Evolutionary conservation across 1,140 invertebrate genomes (phyloP), one percentile per base, ranked within the genome.

Genomic region (Listronotus bonariensis): DNA sequence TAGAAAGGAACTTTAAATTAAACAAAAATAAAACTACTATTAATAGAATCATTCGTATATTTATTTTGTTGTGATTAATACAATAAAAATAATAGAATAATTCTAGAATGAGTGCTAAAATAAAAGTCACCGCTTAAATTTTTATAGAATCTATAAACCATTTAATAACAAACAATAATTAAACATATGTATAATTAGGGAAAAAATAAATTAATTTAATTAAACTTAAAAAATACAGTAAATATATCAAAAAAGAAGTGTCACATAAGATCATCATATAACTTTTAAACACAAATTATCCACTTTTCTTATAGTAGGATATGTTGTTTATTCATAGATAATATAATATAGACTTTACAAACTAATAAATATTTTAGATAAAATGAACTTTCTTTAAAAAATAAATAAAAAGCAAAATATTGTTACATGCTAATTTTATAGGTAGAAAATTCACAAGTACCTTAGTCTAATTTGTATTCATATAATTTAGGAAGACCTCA

Each of bases 391-490:
- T 49, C 57, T 34, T 53, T 43, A 53, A 45, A 48, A 52, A 15
- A 54, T 17, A 59, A 32, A 41, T 38, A 45, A 40, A 32, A 53
- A 12, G 15, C 41, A 45, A 62, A 42, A 62, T 10, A 48, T 18
- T 26, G 32, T 62, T 62, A 53, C 49, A 62, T 34, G 48, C 48
- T 62, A 53, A 62, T 38, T 49, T 51, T 43, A 36, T 41, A 45
- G 14, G 49, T 62, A 62, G 52, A 62, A 62, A 62, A 60, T 51
- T 54, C 57, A 49, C 45, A 60, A 60, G 15, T 38, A 62, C 59
- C n/a, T 53, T 53, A 53, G 49, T 62, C 26, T 62, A 62, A 36
- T n/a, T 48, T 26, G 12, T 48, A 36, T 36, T 48, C 17, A 45
- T 43, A 31, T 12, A 42, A 53, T 53, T 45, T 53, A 34, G 34